Base-by-base conservation (phyloP, 2,888 invertebrate genomes). In the Synergus japonicus region DNA sequence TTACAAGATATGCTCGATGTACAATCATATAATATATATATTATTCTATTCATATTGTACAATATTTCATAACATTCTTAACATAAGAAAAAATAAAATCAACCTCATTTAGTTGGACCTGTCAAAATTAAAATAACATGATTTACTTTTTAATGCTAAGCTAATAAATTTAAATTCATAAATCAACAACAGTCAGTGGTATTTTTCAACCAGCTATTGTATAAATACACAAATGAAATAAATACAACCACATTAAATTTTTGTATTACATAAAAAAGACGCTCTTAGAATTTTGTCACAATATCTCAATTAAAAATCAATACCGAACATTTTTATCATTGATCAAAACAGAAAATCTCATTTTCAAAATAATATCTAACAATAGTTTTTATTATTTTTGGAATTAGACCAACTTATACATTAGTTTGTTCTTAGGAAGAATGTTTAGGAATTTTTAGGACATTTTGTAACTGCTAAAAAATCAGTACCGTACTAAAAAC, bases 1-100 rank as follows among this genome's bases (percentile, higher is more conserved):
- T 64, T 76, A 76, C 77, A 65, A 77, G 66, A 64, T 73, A 73
- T 73, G 54, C 73, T 73, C 73, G 54, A 73, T 73, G 54, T 54
- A 73, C 73, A 73, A 73, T 73, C 46, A 69, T 69, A 46, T 46
- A 66, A 44, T 46, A 18, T 46, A 18, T 46, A 54, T 73, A 73
- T 73, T 73, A 73, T 49, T 49, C 37, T 73, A 73, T 54, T 54
- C 37, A 73, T 73, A 73, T 73, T 73, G 54, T 54, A 73, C 73
- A 73, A 73, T 73, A 73, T 37, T 73, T 73, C 22, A 37, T 37
- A 29, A 73, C 44, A 37, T 73, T 29, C 46, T 73, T 15, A 54
- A 54, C 49, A 73, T 22, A 67, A 67, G 67, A 67, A 73, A 46
- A 54, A 73, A n/a, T 10, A 49, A 8, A 49, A 49, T 15, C 73